A percentile compares a stretch with the other conserved stretches of the same genome.
phyloP scores from a whole-genome alignment of 2,888 invertebrate genomes.

The Crioceris asparagi region DNA sequence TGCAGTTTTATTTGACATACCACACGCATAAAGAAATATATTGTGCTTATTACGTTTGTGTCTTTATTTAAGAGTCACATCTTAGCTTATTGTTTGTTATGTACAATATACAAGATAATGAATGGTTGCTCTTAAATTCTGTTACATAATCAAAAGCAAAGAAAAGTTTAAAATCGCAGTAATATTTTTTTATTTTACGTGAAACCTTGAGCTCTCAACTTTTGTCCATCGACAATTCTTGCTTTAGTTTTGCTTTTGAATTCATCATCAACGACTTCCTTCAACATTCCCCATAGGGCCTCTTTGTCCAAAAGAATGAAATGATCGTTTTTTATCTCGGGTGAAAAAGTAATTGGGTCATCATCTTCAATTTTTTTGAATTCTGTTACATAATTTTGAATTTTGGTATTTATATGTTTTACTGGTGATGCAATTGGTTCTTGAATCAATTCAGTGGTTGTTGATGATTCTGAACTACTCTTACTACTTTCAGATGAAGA shows the following conservation, averaged over 20 bases:
- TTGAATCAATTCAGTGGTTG: not conserved
- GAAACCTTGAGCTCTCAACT: conserved; percentile 20
- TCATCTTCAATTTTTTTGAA: conserved; percentile 13
- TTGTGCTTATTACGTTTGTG: no score
- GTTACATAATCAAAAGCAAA: no score
- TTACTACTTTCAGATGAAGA: not conserved
- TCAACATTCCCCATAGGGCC: conserved; percentile 50
- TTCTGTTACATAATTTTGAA: not conserved
- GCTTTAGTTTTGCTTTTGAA: conserved; percentile 18
- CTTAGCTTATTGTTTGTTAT: no score
- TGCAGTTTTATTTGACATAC: no score
- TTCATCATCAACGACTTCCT: conserved; percentile 41
- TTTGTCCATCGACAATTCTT: conserved; percentile 19
- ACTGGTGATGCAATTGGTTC: not conserved
- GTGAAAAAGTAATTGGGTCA: conserved; percentile 23
- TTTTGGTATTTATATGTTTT: not conserved
- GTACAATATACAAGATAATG: no score
- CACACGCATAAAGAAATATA: no score
- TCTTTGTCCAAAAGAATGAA: conserved; percentile 50
- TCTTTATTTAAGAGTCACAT: no score
- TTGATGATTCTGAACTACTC: not conserved
- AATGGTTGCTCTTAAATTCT: no score
- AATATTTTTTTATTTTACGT: conserved; percentile 15
- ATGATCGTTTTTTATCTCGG: conserved; percentile 40
- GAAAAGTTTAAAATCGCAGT: not conserved